phyloP scores from a whole-genome alignment of 2,113 vertebrate species.

The Azemiops feae region DNA sequence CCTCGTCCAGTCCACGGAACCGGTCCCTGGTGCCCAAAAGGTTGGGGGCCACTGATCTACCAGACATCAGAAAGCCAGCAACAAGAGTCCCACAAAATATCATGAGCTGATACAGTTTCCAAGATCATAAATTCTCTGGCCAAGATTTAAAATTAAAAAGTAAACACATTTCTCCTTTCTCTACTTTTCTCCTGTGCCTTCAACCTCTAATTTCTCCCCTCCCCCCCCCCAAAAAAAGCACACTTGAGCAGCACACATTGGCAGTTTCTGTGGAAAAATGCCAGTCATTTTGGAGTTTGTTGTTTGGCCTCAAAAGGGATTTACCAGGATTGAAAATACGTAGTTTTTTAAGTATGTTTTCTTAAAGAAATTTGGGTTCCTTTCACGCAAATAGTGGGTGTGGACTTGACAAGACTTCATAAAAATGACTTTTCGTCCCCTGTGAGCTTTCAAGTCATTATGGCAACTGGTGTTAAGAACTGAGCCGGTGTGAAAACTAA shows the following conservation, averaged over 20 bases:
- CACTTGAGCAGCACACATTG: constrained; percentile 58
- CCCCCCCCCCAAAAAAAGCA: neutral
- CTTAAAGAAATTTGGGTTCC: neutral
- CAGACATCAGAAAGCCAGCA: neutral
- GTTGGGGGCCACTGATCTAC: neutral
- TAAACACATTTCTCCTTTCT: constrained; percentile 59
- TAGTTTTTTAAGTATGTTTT: constrained; percentile 25
- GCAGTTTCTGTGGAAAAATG: constrained; percentile 60
- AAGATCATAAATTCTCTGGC: constrained; percentile 60
- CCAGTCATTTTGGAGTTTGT: constrained; percentile 59
- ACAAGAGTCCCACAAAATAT: constrained; percentile 56
- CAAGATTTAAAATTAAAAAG: constrained; percentile 72
- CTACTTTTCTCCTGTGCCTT: neutral
- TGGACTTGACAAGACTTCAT: neutral
- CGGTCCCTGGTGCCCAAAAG: no score
- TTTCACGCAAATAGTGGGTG: neutral
- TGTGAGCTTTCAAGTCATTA: neutral
- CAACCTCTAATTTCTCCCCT: constrained; percentile 35
- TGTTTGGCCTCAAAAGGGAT: constrained; percentile 44
- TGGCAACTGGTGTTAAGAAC: neutral
- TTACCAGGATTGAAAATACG: constrained; percentile 41
- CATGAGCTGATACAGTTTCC: constrained; percentile 58
- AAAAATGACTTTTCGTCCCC: neutral
- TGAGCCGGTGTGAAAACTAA: neutral
- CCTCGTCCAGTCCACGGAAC: no score